These are phyloP conservation scores for Pocillopora meandrina DNA, from an alignment of 92 coral and sea anemone species.

Conservation along the genomic window DNA sequence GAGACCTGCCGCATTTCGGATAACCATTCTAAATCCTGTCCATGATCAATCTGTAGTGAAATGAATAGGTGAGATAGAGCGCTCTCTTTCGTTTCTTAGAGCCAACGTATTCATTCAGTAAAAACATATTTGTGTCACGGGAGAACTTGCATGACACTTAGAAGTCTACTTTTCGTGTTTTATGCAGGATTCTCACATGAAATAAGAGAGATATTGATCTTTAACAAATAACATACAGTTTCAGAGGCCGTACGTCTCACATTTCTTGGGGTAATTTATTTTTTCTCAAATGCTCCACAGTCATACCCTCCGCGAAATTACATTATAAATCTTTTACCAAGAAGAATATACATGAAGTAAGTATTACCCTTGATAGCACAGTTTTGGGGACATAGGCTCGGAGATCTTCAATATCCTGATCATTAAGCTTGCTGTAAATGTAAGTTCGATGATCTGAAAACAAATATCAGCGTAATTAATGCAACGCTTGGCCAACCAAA, in stretches of 20 bases:
- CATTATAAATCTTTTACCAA: too few species aligned
- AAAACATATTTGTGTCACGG: not conserved
- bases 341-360: too few species aligned
- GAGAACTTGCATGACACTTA: too few species aligned
- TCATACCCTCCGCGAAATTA: too few species aligned
- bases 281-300: too few species aligned
- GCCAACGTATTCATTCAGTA: not conserved
- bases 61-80: not conserved
- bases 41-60: slow-evolving; percentile 82
- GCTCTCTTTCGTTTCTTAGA: not conserved
- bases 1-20: slow-evolving; percentile 99
- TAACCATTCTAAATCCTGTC: slow-evolving; percentile 89
- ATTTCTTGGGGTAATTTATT: too few species aligned
- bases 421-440: slow-evolving; percentile 75
- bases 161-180: too few species aligned
- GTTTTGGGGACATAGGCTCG: slow-evolving; percentile 97
- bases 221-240: too few species aligned
- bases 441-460: slow-evolving; percentile 86
- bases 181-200: too few species aligned
- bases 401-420: slow-evolving; percentile 91
- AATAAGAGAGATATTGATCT: too few species aligned
- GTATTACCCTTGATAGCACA: slow-evolving; percentile 86
- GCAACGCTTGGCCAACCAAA: not conserved
- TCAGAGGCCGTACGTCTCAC: too few species aligned
- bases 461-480: not conserved